Evolutionary conservation across 2,888 invertebrate species (phyloP), one percentile per base, ranked within the genome.

Genomic region (Myathropa florea): DNA sequence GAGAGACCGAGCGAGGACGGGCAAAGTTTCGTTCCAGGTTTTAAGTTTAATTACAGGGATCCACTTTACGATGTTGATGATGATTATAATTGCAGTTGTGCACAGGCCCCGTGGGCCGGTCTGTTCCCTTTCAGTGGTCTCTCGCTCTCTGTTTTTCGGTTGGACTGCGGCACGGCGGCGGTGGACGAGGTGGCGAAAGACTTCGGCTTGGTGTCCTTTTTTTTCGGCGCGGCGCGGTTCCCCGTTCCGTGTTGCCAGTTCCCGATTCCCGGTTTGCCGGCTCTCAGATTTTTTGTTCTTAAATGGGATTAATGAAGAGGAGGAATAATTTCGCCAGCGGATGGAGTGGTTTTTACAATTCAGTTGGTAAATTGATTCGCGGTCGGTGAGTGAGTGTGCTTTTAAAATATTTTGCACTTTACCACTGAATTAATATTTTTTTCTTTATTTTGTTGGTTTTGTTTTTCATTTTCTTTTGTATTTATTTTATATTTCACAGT

Each of bases 71-170:
- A 80, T 80, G 80, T 73, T 75, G 75, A 83, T 79, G 86, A 86
- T 86, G 83, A 86, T 86, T 86, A 86, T 86, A 86, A 86, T 86
- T 86, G 86, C 86, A 83, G 86, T 86, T 86, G n/a, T n/a, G 86
- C 68, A 77, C 82, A 83, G 78, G 83, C 83, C 83, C 83, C 70
- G 70, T 83, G 83, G 82, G 83, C 78, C 78, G 78, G 75, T 86
- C 86, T 79, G 83, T 79, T 46, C 46, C 18, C n/a, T 46, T 18
- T 46, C 46, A 18, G 46, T 46, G 46, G 46, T n/a, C n/a, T 46
- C n/a, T 7, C 9, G 10, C 33, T 7, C 33, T n/a, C 39, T 46
- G 39, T 18, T 18, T 46, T 46, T 46, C n/a, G 39, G 39, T 39
- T 39, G 39, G 39, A 18, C 18, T 46, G 46, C 46, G 7, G 18